phyloP scores from a whole-genome alignment of 2,888 invertebrate species.

The Proisotoma minuta region DNA sequence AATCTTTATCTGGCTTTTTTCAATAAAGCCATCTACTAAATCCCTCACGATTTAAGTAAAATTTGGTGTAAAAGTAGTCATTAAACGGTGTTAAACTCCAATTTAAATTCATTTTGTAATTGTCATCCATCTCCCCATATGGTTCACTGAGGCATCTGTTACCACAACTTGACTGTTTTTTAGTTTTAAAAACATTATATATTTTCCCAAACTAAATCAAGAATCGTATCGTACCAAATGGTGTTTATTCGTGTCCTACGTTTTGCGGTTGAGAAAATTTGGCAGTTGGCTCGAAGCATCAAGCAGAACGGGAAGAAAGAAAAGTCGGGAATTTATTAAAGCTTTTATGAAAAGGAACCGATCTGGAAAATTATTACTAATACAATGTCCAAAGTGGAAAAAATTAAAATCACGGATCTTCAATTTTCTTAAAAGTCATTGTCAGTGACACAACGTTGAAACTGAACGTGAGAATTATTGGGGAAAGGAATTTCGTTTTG shows the following conservation, averaged over 20 bases:
- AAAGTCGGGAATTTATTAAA: constrained; percentile 16
- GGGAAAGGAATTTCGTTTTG: constrained; percentile 13
- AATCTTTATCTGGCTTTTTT: no score
- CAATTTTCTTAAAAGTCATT: constrained; percentile 8
- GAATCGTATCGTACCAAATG: constrained; percentile 8
- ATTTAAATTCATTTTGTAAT: constrained; percentile 9
- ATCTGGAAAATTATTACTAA: constrained; percentile 17
- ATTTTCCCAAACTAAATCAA: constrained; percentile 9
- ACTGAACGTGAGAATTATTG: constrained; percentile 15
- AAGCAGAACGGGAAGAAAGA: constrained; percentile 15
- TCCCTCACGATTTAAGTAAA: no score
- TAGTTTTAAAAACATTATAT: constrained; percentile 13
- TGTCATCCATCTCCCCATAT: constrained; percentile 10
- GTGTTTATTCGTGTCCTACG: constrained; percentile 10
- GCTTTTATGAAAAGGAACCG: constrained; percentile 16
- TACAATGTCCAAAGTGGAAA: constrained; percentile 11
- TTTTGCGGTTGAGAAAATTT: constrained; percentile 15
- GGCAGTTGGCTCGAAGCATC: constrained; percentile 12
- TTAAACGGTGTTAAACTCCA: constrained; percentile 4
- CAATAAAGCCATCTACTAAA: no score
- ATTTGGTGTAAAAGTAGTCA: no score
- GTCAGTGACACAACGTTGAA: constrained; percentile 18
- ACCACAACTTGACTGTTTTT: constrained; percentile 4
- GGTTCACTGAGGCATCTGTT: constrained; percentile 10
- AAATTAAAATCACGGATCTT: constrained; percentile 15